phyloP scores from a whole-genome alignment of 2,888 invertebrate genomes.

The Agrotis clavis region DNA sequence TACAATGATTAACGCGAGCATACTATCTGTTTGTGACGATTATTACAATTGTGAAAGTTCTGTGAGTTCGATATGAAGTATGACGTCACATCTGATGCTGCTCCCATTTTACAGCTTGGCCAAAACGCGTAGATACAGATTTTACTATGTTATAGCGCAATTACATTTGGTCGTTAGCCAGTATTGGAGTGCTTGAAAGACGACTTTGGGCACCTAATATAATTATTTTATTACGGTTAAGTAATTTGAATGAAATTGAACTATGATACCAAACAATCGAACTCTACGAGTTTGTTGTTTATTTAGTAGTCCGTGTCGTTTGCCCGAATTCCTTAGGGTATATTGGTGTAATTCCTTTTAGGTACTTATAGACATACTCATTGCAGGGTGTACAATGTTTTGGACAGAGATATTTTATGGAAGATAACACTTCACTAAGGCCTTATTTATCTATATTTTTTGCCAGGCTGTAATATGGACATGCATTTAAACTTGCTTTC shows the following conservation, averaged over 20 bases:
- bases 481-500: not conserved
- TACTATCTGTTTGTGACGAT: slow-evolving; percentile 1
- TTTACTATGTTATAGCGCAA: too few species aligned
- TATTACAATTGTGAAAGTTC: not conserved
- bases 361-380: not conserved
- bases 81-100: not conserved
- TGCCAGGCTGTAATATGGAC: slow-evolving; percentile 6
- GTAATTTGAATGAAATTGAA: too few species aligned
- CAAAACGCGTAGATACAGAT: not conserved
- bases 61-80: not conserved
- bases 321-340: too few species aligned
- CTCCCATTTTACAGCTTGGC: slow-evolving; percentile 17
- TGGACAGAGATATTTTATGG: not conserved
- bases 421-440: slow-evolving; percentile 1
- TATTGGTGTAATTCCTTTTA: too few species aligned
- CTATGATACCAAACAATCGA: too few species aligned
- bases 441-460: slow-evolving; percentile 13
- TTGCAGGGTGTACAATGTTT: not conserved
- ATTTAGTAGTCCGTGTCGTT: not conserved
- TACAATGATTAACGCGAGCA: slow-evolving; percentile 11
- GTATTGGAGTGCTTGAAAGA: too few species aligned
- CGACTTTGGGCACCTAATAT: too few species aligned
- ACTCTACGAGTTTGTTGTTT: not conserved
- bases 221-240: too few species aligned
- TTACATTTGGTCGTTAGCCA: too few species aligned